Evolutionary conservation across 2,113 vertebrate genomes (phyloP).

Genomic region (Oryzias melastigma): DNA sequence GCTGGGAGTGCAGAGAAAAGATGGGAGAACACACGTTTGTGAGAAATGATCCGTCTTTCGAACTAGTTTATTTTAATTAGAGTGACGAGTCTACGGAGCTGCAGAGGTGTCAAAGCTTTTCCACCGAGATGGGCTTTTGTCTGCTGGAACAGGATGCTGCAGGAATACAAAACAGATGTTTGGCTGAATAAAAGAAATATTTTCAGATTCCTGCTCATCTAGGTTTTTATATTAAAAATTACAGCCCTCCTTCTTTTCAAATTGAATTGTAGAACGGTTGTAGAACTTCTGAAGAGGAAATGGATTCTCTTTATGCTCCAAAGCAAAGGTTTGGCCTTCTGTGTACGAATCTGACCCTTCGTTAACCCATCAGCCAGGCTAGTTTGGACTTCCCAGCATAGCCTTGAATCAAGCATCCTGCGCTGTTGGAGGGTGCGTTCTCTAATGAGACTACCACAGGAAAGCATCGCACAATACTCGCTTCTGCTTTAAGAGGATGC

Average conservation of each 20-base stretch:
- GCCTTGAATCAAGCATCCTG: constrained; percentile 17
- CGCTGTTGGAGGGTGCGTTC: constrained; percentile 50
- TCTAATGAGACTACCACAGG: constrained; percentile 61
- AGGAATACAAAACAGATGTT: neutral
- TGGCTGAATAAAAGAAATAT: neutral
- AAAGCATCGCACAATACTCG: constrained; percentile 67
- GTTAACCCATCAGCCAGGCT: constrained; percentile 38
- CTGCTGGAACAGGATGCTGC: neutral
- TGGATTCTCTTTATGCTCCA: constrained; percentile 42
- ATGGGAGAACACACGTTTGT: no score
- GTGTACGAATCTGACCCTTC: constrained; percentile 48
- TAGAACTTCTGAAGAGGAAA: constrained; percentile 60
- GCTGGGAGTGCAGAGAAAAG: no score
- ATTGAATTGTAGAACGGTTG: neutral
- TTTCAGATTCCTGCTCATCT: no score
- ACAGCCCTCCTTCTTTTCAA: neutral
- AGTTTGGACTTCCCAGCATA: constrained; percentile 18
- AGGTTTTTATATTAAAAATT: no score
- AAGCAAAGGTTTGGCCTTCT: constrained; percentile 38
- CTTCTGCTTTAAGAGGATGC: constrained; percentile 54
- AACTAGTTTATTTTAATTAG: no score
- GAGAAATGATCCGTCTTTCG: no score
- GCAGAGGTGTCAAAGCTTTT: no score
- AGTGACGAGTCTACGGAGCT: no score
- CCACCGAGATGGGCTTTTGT: neutral